A percentile compares a stretch with the other conserved stretches of the same genome.
Conservation (phyloP, 2,888 invertebrate species). For the Monopis laevigella region DNA sequence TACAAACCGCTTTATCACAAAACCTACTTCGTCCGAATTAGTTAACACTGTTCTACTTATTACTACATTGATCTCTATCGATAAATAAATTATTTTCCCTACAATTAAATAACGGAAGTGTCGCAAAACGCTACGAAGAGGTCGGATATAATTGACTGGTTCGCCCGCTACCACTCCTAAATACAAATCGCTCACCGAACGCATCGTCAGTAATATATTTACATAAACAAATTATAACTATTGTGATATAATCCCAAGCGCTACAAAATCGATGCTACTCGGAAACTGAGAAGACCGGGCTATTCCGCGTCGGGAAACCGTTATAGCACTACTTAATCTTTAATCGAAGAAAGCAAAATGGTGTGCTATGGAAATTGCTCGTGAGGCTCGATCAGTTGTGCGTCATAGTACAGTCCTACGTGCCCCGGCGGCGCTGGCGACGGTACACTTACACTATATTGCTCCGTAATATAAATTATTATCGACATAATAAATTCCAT, state of each 20-base stretch:
- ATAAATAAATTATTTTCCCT: constrained; percentile 63
- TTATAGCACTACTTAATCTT: constrained; percentile 56
- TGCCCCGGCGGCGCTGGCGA: constrained; percentile 7
- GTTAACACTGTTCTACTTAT: constrained; percentile 63
- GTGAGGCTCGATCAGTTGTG: constrained; percentile 50
- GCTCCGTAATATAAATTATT: constrained; percentile 2
- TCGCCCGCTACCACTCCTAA: constrained; percentile 29
- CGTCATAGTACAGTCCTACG: constrained; percentile 32
- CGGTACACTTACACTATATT: constrained; percentile 1
- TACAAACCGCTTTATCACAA: constrained; percentile 51
- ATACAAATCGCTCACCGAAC: constrained; percentile 14
- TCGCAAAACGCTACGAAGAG: neutral
- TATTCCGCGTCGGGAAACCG: constrained; percentile 46
- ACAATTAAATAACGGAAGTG: constrained; percentile 59
- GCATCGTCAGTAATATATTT: constrained; percentile 56
- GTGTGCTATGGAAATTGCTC: constrained; percentile 51
- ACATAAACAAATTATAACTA: constrained; percentile 46
- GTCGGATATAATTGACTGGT: constrained; percentile 61
- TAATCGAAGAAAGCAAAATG: constrained; percentile 53
- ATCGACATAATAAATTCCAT: constrained; percentile 11
- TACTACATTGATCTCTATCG: constrained; percentile 62
- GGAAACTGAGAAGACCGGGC: constrained; percentile 56
- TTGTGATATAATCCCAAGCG: constrained; percentile 49
- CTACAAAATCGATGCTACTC: constrained; percentile 61
- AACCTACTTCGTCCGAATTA: constrained; percentile 62